Conservation (phyloP, 2,888 invertebrate genomes). For the Spisula solida region DNA sequence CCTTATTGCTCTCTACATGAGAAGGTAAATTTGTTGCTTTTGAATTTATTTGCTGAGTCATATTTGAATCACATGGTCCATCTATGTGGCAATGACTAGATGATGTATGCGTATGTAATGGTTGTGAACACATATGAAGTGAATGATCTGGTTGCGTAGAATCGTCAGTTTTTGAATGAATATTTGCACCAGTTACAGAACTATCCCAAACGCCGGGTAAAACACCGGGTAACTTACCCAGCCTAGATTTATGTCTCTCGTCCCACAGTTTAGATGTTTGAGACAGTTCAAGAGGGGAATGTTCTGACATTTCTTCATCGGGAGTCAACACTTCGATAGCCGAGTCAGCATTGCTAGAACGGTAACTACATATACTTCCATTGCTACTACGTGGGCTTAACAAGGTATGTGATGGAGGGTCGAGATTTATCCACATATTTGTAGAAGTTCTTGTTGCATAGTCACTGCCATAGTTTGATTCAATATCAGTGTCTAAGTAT, state of each 20-base stretch:
- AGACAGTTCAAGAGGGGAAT: constrained; percentile 51
- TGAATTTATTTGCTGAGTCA: constrained; percentile 41
- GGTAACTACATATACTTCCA: constrained; percentile 76
- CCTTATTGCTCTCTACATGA: constrained; percentile 16
- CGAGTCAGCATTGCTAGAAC: constrained; percentile 82
- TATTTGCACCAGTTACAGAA: constrained; percentile 36
- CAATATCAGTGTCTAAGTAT: neutral
- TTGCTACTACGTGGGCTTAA: constrained; percentile 78
- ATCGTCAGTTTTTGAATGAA: constrained; percentile 19
- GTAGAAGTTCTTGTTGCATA: constrained; percentile 30
- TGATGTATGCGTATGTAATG: neutral
- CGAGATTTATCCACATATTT: constrained; percentile 51
- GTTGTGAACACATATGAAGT: constrained; percentile 29
- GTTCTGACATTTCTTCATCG: constrained; percentile 77
- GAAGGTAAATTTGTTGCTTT: constrained; percentile 40
- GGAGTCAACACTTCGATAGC: constrained; percentile 81
- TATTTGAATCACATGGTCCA: neutral
- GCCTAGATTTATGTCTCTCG: constrained; percentile 29
- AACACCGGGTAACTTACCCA: constrained; percentile 32
- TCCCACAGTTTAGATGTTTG: constrained; percentile 53
- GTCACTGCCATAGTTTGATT: constrained; percentile 28
- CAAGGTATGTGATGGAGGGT: constrained; percentile 56
- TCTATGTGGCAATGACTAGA: neutral
- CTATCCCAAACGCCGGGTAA: constrained; percentile 46
- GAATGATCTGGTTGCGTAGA: constrained; percentile 21